Evolutionary conservation across 2,113 vertebrate species (phyloP), one percentile per base, ranked within the genome.

Genomic region (Camelus dromedarius): DNA sequence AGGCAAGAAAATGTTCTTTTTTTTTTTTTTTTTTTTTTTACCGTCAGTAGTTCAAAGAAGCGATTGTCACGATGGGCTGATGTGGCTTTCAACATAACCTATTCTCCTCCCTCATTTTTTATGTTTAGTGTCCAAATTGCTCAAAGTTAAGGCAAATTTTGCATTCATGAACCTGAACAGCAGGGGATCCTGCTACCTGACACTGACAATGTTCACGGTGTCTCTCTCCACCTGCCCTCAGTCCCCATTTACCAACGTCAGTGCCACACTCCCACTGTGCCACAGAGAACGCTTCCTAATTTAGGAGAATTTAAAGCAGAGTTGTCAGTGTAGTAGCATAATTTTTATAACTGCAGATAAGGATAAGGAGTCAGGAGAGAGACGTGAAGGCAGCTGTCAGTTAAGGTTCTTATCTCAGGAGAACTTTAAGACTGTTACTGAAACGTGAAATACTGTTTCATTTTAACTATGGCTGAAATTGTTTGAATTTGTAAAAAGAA

Each of bases 371-470:
- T 62, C 24, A 67, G 26, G 35, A 62, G 60, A 67, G 2, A 60
- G 60, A 70, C 32, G 28, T 19, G 11, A 64, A 90, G 52, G 58
- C 26, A 38, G 19, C 62, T 38, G 62, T 60, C 77, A 22, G 30
- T 54, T 66, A 58, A 72, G 48, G 24, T 60, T 91, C 46, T 11
- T 26, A 19, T 5, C 81, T 76, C 89, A 22, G 58, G 60, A 66
- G 5, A 50, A 28, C 28, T 26, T 85, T 35, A 38, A 75, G 73
- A 76, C 8, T 48, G 6, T n/a, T 64, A 28, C 35, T 24, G 35
- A 96, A 72, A 79, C 62, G 16, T 60, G 38, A 83, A 60, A 73
- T 42, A 56, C 32, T 19, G 93, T 80, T 73, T 72, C 35, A 82
- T 32, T 83, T 90, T 72, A 72, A 70, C 20, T 56, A 24, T 28